Evolutionary conservation across 2,113 vertebrate genomes (phyloP), one percentile per base, ranked within the genome.

Genomic region (Hippolais icterina): DNA sequence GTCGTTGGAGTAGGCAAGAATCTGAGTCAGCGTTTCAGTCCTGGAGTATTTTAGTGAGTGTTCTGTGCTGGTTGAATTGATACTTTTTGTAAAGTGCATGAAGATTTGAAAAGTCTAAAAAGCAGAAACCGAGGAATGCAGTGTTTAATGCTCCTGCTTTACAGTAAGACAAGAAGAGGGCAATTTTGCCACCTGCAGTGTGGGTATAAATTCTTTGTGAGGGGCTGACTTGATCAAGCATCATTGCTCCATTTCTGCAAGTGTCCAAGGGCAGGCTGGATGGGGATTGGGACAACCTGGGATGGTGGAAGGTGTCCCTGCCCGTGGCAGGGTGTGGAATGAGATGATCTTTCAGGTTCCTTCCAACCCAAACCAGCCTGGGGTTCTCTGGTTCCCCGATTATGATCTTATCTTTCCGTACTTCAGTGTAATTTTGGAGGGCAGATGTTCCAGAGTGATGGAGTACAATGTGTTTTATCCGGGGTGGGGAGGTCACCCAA

Each of bases 101-200:
- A 61, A 57, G 49, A 49, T 75, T 31, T 90, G 50, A 84, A 60
- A 83, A 93, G 22, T 59, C 18, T 75, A 35, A 77, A 96, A 61
- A 72, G 46, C n/a, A 97, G 59, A 97, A 97, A 69, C 6, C 27
- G 39, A 60, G 11, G 10, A 75, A 77, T 68, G 15, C 14, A 42
- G 28, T 6, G 9, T 91, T 94, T 83, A 89, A 70, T 44, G 39
- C 20, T 44, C 24, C 35, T 2, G 6, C 50, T 89, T 86, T 59
- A 12, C 37, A 91, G 60, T 52, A 52, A 91, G 68, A 82, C 63
- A 87, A 47, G 66, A 63, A 92, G 37, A 95, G 39, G 35, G 12
- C 46, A 84, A 90, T 57, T 96, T 94, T 95, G 37, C 74, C 49
- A 89, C 65, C 65, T 29, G 20, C 92, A 96, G 42, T 37, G 42